Evolutionary conservation across 2,113 vertebrate genomes (phyloP).

Genomic region (Phocoena phocoena): DNA sequence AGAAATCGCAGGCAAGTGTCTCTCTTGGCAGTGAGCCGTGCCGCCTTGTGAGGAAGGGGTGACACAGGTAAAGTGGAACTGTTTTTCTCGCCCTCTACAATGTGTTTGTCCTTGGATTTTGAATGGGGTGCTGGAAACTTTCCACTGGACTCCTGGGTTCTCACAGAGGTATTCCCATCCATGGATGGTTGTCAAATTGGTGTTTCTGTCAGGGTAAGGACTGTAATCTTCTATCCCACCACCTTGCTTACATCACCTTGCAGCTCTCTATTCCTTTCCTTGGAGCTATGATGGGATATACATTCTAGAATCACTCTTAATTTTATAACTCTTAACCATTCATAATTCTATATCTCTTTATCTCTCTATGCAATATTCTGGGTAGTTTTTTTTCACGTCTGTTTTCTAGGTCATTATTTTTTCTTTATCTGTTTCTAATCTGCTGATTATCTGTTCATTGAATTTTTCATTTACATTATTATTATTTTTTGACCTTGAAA

Average conservation of each 20-base stretch:
- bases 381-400: background rate
- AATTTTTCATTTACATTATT: constrained; percentile 4
- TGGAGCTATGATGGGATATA: background rate
- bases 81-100: background rate
- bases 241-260: background rate
- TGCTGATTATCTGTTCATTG: background rate
- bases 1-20: background rate
- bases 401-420: background rate
- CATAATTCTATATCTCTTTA: background rate
- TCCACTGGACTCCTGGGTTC: background rate
- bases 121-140: background rate
- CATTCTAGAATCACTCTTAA: background rate
- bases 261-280: background rate
- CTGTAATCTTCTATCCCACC: background rate
- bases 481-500: constrained; percentile 16
- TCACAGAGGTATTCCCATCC: background rate
- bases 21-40: background rate
- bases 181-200: background rate
- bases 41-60: background rate
- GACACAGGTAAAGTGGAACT: background rate
- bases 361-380: background rate
- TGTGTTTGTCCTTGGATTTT: background rate
- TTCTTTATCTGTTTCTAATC: background rate
- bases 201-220: background rate
- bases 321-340: background rate